Conservation (phyloP, 2,888 invertebrate species). For the Drosophila pseudotalamancana region DNA sequence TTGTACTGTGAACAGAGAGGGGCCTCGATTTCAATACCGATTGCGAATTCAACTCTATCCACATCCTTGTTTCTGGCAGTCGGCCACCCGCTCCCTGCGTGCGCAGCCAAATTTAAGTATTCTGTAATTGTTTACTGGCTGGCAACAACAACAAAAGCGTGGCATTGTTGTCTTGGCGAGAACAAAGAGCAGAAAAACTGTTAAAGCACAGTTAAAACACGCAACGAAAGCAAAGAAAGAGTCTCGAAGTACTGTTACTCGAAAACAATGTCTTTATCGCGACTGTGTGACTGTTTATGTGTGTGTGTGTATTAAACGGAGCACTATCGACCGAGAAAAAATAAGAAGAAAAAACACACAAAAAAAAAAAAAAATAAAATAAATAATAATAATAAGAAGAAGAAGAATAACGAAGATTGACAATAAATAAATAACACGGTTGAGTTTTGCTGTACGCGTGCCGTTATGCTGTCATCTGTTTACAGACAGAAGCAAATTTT, state of each 20-base stretch:
- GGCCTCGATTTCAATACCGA: not conserved
- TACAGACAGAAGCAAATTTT: constrained; percentile 5
- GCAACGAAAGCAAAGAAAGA: constrained; percentile 1
- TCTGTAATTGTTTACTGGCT: constrained; percentile 13
- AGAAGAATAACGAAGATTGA: too few relatives aligned
- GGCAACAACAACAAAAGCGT: not conserved
- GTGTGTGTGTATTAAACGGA: not conserved
- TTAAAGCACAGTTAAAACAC: not conserved
- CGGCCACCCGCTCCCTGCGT: constrained; percentile 1
- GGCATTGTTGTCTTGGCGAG: not conserved
- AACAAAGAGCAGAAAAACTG: not conserved
- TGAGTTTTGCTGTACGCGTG: not conserved
- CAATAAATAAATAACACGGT: constrained; percentile 5
- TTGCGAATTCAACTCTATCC: not conserved
- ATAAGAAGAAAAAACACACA: not conserved
- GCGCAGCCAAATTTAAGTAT: constrained; percentile 3
- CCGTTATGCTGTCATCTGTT: constrained; percentile 39
- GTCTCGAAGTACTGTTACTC: not conserved
- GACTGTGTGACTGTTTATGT: not conserved
- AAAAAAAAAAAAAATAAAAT: not conserved
- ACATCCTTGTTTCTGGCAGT: not conserved
- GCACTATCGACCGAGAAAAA: constrained; percentile 6
- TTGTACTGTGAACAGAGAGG: not conserved
- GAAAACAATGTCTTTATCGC: not conserved
- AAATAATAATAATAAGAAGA: too few relatives aligned